These are phyloP conservation scores for Subacronicta megacephala DNA, from an alignment of 2,888 invertebrate species.

Conservation along the genomic window DNA sequence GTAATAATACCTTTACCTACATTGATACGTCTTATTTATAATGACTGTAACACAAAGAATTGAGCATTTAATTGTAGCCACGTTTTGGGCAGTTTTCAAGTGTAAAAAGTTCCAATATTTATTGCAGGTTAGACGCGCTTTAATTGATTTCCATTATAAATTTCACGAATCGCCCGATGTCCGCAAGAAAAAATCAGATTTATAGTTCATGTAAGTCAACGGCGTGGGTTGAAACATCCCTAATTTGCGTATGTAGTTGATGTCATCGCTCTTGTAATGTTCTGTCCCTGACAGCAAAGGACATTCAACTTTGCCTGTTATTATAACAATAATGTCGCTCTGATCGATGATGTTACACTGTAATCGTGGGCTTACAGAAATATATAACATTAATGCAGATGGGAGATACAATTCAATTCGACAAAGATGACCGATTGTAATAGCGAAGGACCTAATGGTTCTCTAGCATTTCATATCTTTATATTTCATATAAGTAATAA, in stretches of 20 bases:
- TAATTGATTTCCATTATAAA: constrained; percentile 11
- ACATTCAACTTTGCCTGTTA: constrained; percentile 65
- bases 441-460: constrained; percentile 4
- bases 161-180: constrained; percentile 6
- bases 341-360: constrained; percentile 63
- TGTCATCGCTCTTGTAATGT: constrained; percentile 55
- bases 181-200: constrained; percentile 22
- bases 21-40: neutral
- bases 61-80: constrained; percentile 6
- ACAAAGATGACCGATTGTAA: constrained; percentile 32
- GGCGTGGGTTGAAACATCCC: constrained; percentile 58
- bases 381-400: constrained; percentile 50
- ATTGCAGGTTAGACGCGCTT: constrained; percentile 14
- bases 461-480: constrained; percentile 8
- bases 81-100: neutral
- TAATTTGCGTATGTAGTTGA: constrained; percentile 58
- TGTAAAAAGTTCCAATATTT: constrained; percentile 28
- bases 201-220: constrained; percentile 19
- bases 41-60: constrained; percentile 4
- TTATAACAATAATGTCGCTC: constrained; percentile 49
- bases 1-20: too few species aligned
- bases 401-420: constrained; percentile 58
- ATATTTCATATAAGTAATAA: neutral
- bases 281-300: constrained; percentile 54
- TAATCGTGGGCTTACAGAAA: constrained; percentile 44